Evolutionary conservation across 2,888 invertebrate genomes (phyloP).

Genomic region (Archips xylosteana): DNA sequence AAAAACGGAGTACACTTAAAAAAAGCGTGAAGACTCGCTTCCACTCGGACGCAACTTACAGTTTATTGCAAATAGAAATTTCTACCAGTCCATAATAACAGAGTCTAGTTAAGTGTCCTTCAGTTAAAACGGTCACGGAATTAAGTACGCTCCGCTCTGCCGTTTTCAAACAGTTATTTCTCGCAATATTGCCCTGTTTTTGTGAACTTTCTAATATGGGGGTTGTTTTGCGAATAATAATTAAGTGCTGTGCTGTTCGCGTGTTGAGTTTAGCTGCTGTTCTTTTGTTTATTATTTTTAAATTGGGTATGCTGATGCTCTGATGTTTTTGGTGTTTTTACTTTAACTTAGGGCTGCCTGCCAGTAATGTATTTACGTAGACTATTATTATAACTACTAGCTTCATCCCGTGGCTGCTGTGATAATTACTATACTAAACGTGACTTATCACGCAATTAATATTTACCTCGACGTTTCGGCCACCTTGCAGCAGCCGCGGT

Average conservation of each 20-base stretch:
- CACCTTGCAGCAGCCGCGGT: too few species aligned
- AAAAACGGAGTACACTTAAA: background rate
- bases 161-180: slow-evolving; percentile 33
- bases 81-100: slow-evolving; percentile 28
- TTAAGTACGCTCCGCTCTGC: slow-evolving; percentile 20
- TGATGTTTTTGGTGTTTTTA: background rate
- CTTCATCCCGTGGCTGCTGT: too few species aligned
- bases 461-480: too few species aligned
- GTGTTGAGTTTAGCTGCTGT: slow-evolving; percentile 2
- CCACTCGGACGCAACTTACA: slow-evolving; percentile 46
- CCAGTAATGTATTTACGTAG: too few species aligned
- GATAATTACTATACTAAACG: too few species aligned
- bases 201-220: slow-evolving; percentile 26
- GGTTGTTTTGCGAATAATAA: slow-evolving; percentile 10
- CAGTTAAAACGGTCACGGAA: slow-evolving; percentile 34
- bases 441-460: too few species aligned
- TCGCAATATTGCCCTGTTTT: slow-evolving; percentile 27
- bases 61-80: slow-evolving; percentile 36
- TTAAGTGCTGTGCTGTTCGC: background rate
- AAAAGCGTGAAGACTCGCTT: slow-evolving; percentile 45
- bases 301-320: background rate
- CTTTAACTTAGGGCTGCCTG: background rate
- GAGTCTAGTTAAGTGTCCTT: slow-evolving; percentile 26
- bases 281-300: slow-evolving; percentile 11
- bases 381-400: too few species aligned